A percentile compares a stretch with the other conserved stretches of the same genome.
Conservation (phyloP, 2,113 vertebrate genomes). For the Paralichthys olivaceus region DNA sequence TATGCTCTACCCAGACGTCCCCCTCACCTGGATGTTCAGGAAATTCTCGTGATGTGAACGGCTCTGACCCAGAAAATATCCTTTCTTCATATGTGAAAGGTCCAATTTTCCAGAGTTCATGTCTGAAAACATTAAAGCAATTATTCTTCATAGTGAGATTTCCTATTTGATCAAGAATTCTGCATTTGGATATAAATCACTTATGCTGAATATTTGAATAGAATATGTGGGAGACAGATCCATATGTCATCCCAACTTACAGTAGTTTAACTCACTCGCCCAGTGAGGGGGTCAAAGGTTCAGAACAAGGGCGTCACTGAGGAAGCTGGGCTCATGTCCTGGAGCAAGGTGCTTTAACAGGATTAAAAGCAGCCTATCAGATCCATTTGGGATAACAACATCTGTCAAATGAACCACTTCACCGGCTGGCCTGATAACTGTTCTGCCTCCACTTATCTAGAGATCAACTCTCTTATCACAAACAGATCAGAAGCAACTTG, state of each 20-base stretch:
- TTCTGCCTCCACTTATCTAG: slow-evolving; percentile 64
- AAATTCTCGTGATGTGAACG: too few species aligned
- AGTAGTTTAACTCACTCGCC: slow-evolving; percentile 9
- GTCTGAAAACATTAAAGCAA: too few species aligned
- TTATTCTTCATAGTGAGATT: not conserved
- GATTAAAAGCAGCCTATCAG: slow-evolving; percentile 76
- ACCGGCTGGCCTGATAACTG: slow-evolving; percentile 55
- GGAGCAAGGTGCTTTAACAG: slow-evolving; percentile 75
- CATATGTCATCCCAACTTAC: not conserved
- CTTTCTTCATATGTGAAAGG: too few species aligned
- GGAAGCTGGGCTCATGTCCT: slow-evolving; percentile 62
- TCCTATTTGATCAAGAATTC: not conserved
- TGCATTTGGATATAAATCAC: not conserved
- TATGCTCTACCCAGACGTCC: too few species aligned
- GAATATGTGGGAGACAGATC: slow-evolving; percentile 1
- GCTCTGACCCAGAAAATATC: too few species aligned
- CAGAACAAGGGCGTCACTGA: slow-evolving; percentile 55
- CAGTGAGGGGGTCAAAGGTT: slow-evolving; percentile 60
- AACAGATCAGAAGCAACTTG: slow-evolving; percentile 62
- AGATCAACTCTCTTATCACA: slow-evolving; percentile 64
- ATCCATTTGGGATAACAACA: slow-evolving; percentile 76
- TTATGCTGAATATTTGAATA: not conserved
- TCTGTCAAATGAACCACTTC: slow-evolving; percentile 77
- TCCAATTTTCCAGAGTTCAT: too few species aligned
- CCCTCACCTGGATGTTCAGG: too few species aligned